Conservation (phyloP, 1,140 invertebrate species). For the Kradibia gibbosae region DNA sequence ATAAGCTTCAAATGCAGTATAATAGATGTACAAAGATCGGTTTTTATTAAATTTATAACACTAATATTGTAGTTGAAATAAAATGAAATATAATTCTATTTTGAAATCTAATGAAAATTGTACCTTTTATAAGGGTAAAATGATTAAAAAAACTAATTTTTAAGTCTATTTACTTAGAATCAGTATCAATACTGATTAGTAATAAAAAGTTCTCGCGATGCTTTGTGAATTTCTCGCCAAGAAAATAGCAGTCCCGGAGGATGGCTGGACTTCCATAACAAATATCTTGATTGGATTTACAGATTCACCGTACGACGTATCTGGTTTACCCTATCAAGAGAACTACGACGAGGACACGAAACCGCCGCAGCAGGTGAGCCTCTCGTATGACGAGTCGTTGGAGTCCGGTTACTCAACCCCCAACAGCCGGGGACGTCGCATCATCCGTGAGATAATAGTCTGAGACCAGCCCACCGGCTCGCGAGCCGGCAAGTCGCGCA, state of each 20-base stretch:
- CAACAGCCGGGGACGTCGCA: slow-evolving; percentile 88
- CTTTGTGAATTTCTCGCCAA: no score
- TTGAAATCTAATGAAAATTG: no score
- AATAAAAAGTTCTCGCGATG: no score
- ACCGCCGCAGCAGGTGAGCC: slow-evolving; percentile 86
- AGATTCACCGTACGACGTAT: slow-evolving; percentile 95
- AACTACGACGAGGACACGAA: slow-evolving; percentile 82
- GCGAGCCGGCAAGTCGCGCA: slow-evolving; percentile 68
- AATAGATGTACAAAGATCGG: not conserved
- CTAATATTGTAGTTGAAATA: no score
- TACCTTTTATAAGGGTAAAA: no score
- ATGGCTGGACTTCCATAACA: no score
- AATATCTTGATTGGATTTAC: slow-evolving; percentile 55
- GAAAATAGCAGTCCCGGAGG: no score
- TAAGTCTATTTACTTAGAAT: no score
- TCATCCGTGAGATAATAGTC: slow-evolving; percentile 95
- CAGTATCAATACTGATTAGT: no score
- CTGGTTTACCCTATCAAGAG: slow-evolving; percentile 89
- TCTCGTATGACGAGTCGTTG: slow-evolving; percentile 92
- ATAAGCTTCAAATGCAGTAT: not conserved
- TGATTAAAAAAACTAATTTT: no score
- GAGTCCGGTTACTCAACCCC: slow-evolving; percentile 95
- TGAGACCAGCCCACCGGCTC: slow-evolving; percentile 76
- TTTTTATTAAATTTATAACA: not conserved
- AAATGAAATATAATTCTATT: no score